Evolutionary conservation across 2,888 invertebrate genomes (phyloP).

Genomic region (Meghimatium bilineatum): DNA sequence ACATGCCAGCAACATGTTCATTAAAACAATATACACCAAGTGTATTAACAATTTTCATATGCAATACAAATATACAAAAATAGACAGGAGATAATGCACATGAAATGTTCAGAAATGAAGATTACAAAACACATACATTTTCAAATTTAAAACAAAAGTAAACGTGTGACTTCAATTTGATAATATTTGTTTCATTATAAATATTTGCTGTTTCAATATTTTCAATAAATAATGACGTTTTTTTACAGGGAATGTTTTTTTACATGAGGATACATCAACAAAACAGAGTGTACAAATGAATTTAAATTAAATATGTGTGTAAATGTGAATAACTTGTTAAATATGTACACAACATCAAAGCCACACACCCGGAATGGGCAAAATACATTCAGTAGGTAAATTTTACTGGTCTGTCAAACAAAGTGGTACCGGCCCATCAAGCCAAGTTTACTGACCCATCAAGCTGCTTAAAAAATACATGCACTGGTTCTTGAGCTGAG

Average conservation of each 20-base stretch:
- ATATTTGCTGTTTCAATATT: not conserved
- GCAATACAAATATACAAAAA: not conserved
- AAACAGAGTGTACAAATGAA: not conserved
- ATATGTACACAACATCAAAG: no score
- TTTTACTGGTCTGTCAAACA: no score
- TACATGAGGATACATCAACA: not conserved
- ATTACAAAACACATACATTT: not conserved
- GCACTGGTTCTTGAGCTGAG: no score
- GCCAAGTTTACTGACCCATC: no score
- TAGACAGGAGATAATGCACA: not conserved
- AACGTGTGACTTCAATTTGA: not conserved
- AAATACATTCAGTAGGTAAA: no score
- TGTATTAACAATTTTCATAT: not conserved
- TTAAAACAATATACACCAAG: not conserved
- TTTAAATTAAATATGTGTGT: not conserved
- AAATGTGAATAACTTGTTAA: no score
- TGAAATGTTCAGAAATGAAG: not conserved
- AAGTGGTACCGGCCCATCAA: no score
- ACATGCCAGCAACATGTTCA: no score
- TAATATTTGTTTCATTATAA: not conserved
- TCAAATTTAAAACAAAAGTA: no score
- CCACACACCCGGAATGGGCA: no score
- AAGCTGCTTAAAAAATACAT: no score
- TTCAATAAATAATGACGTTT: slow-evolving; percentile 1
- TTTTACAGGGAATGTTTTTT: not conserved